Conservation (phyloP, 2,888 invertebrate species). For the Cremastinae sp. region DNA sequence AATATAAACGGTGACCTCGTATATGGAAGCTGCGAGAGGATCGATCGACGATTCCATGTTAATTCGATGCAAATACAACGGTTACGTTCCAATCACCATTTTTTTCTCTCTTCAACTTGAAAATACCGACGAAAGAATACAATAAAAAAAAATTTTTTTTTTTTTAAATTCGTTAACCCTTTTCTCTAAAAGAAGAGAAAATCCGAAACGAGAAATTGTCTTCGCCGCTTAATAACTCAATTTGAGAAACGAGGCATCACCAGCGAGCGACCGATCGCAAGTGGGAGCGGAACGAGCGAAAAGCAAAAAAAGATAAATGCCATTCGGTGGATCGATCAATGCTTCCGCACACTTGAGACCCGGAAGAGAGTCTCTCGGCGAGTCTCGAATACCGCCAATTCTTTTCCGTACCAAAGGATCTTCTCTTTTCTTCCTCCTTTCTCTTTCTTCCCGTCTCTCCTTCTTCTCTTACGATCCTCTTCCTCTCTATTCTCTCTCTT, state of each 20-base stretch:
- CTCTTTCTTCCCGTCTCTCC: conserved; percentile 18
- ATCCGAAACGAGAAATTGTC: not conserved
- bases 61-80: too few species aligned
- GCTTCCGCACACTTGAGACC: conserved; percentile 49
- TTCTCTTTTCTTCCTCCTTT: conserved; percentile 15
- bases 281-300: not conserved
- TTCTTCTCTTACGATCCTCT: conserved; percentile 29
- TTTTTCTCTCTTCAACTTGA: too few species aligned
- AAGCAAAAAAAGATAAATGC: conserved; percentile 20
- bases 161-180: too few species aligned
- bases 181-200: not conserved
- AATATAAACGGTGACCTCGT: conserved; percentile 7
- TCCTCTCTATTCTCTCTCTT: conserved; percentile 20
- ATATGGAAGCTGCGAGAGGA: conserved; percentile 22
- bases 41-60: not conserved
- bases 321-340: conserved; percentile 48
- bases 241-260: conserved; percentile 1
- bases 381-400: conserved; percentile 49
- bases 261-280: not conserved
- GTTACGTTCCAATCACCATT: too few species aligned
- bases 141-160: too few species aligned
- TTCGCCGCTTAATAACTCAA: conserved; percentile 12
- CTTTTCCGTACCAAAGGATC: conserved; percentile 15
- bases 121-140: too few species aligned
- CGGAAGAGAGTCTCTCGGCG: conserved; percentile 48